Conservation (phyloP, 2,113 vertebrate genomes). For the Planiliza haematocheilus region DNA sequence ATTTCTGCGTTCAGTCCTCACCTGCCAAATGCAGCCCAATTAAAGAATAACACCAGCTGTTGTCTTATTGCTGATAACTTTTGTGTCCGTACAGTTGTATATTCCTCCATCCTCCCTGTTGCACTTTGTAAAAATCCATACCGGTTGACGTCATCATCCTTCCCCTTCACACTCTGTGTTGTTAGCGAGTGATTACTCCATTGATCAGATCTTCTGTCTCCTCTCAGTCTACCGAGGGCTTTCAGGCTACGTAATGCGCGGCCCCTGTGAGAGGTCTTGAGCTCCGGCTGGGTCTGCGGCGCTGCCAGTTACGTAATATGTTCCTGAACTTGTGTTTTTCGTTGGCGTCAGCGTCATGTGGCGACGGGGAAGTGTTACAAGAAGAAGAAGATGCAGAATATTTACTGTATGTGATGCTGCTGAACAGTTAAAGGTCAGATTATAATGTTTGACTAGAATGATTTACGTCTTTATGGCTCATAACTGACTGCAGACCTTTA, state of each 20-base stretch:
- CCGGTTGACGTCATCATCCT: slow-evolving; percentile 31
- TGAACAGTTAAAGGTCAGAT: too few relatives aligned
- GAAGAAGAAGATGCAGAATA: not conserved
- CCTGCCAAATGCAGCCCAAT: too few relatives aligned
- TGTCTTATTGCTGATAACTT: not conserved
- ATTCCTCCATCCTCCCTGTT: slow-evolving; percentile 17
- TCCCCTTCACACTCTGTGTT: slow-evolving; percentile 10
- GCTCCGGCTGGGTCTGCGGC: not conserved
- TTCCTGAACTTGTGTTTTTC: not conserved
- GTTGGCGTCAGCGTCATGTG: not conserved
- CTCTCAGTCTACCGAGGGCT: slow-evolving; percentile 4
- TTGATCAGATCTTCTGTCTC: slow-evolving; percentile 29
- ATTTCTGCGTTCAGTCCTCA: too few relatives aligned
- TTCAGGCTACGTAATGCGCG: not conserved
- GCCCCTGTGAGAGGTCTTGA: not conserved
- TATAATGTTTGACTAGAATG: too few relatives aligned
- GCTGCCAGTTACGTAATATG: not conserved
- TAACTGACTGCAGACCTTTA: too few relatives aligned
- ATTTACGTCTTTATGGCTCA: too few relatives aligned
- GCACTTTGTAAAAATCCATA: slow-evolving; percentile 26
- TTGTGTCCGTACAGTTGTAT: not conserved
- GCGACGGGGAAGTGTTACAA: not conserved
- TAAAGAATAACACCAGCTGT: too few relatives aligned
- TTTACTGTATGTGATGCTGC: too few relatives aligned
- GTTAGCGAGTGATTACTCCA: too few relatives aligned